Conservation (phyloP, 2,113 vertebrate genomes). For the Zosterops pallidus region DNA sequence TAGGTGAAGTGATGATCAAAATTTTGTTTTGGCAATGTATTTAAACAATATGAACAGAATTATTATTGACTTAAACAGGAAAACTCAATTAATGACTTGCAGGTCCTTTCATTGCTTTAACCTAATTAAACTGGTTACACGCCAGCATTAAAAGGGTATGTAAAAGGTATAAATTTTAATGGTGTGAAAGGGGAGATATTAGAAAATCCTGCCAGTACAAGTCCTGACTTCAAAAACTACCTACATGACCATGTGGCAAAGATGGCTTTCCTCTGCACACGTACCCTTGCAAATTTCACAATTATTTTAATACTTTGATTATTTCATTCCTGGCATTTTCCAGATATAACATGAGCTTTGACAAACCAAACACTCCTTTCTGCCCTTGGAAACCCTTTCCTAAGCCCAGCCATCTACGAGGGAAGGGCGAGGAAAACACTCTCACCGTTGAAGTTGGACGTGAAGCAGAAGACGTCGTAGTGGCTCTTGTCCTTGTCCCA, state of each 20-base stretch:
- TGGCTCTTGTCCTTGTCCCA: constrained; percentile 81
- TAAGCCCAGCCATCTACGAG: accelerated
- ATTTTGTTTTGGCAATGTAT: neutral
- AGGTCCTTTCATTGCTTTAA: neutral
- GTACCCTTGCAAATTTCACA: neutral
- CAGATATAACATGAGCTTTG: neutral
- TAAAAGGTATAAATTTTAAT: neutral
- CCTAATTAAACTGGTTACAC: neutral
- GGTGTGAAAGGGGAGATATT: neutral
- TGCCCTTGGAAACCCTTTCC: neutral
- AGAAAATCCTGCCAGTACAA: neutral
- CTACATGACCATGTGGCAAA: accelerated
- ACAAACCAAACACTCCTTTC: neutral
- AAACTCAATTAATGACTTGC: neutral
- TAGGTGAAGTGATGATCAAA: neutral
- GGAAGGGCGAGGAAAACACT: neutral
- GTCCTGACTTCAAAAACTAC: neutral
- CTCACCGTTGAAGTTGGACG: constrained; percentile 83
- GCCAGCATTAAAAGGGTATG: neutral
- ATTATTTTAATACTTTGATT: accelerated
- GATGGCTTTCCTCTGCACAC: accelerated
- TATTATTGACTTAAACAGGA: neutral
- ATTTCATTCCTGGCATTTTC: neutral
- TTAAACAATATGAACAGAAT: neutral
- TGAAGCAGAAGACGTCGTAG: constrained; percentile 94